A percentile compares a stretch with the other conserved stretches of the same genome.
Evolutionary conservation across 2,797 vertebrate species (phyloP).

Genomic region (Sebastiscus albofasciatus): DNA sequence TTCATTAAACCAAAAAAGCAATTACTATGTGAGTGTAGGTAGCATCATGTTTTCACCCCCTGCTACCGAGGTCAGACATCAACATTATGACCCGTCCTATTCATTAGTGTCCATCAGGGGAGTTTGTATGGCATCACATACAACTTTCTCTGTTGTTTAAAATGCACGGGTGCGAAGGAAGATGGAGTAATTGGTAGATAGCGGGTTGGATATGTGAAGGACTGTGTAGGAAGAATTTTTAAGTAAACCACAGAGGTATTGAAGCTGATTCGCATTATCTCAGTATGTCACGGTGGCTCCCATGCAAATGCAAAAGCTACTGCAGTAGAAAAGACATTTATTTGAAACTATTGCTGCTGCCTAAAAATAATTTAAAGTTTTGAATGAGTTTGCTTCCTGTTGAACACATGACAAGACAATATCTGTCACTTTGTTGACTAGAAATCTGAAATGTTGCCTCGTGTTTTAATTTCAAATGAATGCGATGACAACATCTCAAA

Average conservation of each 20-base stretch:
- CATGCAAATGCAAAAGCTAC: constrained; percentile 2
- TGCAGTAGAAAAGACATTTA: neutral
- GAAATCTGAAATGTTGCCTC: neutral
- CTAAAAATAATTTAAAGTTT: neutral
- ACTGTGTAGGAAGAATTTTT: neutral
- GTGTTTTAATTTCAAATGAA: neutral
- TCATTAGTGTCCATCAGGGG: constrained; percentile 65
- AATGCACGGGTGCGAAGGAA: constrained; percentile 2
- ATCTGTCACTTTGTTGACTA: neutral
- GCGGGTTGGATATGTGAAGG: neutral
- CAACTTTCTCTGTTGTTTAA: constrained; percentile 10
- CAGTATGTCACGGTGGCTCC: neutral
- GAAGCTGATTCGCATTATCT: constrained; percentile 9
- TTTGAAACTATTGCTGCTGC: neutral
- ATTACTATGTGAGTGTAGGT: constrained; percentile 48
- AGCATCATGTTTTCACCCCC: constrained; percentile 39
- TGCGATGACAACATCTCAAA: neutral
- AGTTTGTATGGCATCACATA: neutral
- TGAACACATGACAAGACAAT: neutral
- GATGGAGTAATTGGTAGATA: constrained; percentile 2
- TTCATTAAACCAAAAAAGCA: constrained; percentile 61
- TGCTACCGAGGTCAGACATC: constrained; percentile 53
- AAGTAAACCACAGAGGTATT: neutral
- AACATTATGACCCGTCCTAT: constrained; percentile 37
- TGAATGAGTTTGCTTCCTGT: neutral